A percentile compares a stretch with the other conserved stretches of the same genome.
These are phyloP conservation scores for Cyclura pinguis DNA, from an alignment of 2,797 vertebrate genomes.

Conservation along the genomic window DNA sequence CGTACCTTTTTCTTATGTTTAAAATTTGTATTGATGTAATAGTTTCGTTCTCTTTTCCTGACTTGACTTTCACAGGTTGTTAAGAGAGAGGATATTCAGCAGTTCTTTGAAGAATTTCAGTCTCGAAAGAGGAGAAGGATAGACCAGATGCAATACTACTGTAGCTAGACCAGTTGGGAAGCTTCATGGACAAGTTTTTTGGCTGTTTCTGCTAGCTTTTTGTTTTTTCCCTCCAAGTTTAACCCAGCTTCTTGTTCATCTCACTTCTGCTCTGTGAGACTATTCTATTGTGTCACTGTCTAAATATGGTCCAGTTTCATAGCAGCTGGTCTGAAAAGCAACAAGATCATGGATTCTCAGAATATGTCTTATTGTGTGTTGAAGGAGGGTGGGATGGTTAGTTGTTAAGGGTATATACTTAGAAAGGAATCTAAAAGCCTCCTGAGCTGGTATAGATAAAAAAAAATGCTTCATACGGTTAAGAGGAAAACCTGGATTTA, in stretches of 20 bases:
- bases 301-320: slow-evolving; percentile 19
- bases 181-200: slow-evolving; percentile 16
- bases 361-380: not conserved
- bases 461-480: not conserved
- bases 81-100: slow-evolving; percentile 85
- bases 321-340: slow-evolving; percentile 29
- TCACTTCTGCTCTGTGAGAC: slow-evolving; percentile 40
- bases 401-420: not conserved
- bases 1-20: not conserved
- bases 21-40: not conserved
- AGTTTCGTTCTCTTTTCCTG: slow-evolving; percentile 22
- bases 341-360: slow-evolving; percentile 44
- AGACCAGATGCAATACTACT: slow-evolving; percentile 85
- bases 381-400: not conserved
- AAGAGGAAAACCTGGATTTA: not conserved
- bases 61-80: slow-evolving; percentile 77
- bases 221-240: slow-evolving; percentile 40
- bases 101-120: slow-evolving; percentile 87
- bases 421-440: not conserved
- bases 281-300: slow-evolving; percentile 35
- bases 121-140: slow-evolving; percentile 83
- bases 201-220: slow-evolving; percentile 36
- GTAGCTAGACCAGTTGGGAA: slow-evolving; percentile 76
- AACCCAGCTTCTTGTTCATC: slow-evolving; percentile 25
- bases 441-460: not conserved